Evolutionary conservation across 2,797 vertebrate species (phyloP).

Genomic region (Monodelphis domestica): DNA sequence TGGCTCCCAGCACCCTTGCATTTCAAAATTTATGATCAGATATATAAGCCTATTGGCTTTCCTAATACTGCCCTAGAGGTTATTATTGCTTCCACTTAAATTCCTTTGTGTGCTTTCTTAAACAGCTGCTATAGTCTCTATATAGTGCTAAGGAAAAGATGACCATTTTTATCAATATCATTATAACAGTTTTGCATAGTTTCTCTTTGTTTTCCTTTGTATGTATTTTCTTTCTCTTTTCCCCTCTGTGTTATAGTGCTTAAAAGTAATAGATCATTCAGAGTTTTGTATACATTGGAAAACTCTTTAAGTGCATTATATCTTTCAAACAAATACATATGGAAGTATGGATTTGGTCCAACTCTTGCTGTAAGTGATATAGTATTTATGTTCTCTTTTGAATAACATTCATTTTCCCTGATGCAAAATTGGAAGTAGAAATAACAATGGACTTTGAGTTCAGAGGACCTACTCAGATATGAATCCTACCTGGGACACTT

Average conservation of each 20-base stretch:
- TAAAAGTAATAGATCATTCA: not conserved
- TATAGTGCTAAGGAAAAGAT: not conserved
- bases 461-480: not conserved
- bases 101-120: conserved; percentile 15
- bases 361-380: not conserved
- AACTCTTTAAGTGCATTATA: not conserved
- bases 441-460: not conserved
- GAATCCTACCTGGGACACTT: not conserved
- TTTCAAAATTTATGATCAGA: not conserved
- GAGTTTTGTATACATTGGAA: not conserved
- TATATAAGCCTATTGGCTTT: not conserved
- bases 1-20: too few species aligned
- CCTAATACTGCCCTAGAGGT: conserved; percentile 10
- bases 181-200: conserved; percentile 40
- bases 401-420: not conserved
- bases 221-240: conserved; percentile 56
- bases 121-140: not conserved
- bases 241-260: conserved; percentile 23
- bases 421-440: not conserved
- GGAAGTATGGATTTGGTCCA: not conserved
- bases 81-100: conserved; percentile 44
- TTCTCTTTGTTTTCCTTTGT: conserved; percentile 36
- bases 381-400: not conserved
- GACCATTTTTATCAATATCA: not conserved
- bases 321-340: not conserved